These are phyloP conservation scores for Nomia melanderi DNA, from an alignment of 1,140 invertebrate species.

Conservation along the genomic window DNA sequence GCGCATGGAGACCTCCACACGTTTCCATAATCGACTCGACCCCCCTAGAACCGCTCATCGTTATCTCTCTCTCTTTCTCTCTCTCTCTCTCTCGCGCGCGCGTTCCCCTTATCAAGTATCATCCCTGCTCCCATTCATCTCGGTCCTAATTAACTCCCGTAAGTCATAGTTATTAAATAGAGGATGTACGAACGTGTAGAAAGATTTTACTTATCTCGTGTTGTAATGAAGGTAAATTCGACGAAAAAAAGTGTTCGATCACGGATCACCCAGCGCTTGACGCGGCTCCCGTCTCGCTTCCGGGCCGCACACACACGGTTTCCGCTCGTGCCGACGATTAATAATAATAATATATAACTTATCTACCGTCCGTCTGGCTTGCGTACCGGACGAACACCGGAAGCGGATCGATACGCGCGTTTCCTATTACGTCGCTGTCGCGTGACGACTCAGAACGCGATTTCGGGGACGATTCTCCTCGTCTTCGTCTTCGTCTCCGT, in stretches of 20 bases:
- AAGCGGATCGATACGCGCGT: no score
- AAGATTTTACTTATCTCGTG: constrained; percentile 76
- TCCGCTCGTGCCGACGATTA: not conserved
- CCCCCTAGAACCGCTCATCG: no score
- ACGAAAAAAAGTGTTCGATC: constrained; percentile 74
- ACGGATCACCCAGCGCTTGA: constrained; percentile 3
- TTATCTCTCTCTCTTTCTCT: no score
- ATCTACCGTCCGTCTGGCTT: no score
- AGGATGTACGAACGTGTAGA: constrained; percentile 81
- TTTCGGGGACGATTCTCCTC: no score
- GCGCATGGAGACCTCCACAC: not conserved
- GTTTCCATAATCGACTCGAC: not conserved
- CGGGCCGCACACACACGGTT: not conserved
- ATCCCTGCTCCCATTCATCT: constrained; percentile 7
- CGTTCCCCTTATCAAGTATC: no score
- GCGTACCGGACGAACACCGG: no score
- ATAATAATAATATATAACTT: no score
- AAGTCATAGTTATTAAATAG: constrained; percentile 63
- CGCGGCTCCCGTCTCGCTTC: not conserved
- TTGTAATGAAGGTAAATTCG: constrained; percentile 78
- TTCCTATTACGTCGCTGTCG: no score
- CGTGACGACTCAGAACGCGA: no score
- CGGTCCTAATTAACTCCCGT: constrained; percentile 50
- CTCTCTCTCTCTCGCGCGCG: no score
- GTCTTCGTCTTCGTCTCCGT: no score